Evolutionary conservation across 2,888 invertebrate genomes (phyloP), one percentile per base, ranked within the genome.

Genomic region (Orthonychiurus folsomi): DNA sequence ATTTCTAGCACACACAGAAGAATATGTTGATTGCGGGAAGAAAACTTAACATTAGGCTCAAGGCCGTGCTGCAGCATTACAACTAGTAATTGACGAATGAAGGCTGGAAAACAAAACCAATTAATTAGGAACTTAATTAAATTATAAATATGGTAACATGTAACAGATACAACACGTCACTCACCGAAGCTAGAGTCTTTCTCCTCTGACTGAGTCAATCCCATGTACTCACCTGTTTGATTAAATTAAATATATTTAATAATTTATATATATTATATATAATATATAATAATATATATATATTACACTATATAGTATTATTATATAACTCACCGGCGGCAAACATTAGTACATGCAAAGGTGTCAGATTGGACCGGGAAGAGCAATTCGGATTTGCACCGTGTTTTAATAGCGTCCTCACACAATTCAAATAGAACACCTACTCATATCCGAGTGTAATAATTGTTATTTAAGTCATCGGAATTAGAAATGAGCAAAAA

Each of bases 301-400:
- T n/a, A n/a, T n/a, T n/a, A n/a, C n/a, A n/a, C n/a, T n/a, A n/a
- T n/a, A n/a, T n/a, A n/a, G n/a, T n/a, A n/a, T n/a, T n/a, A n/a
- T n/a, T n/a, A n/a, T n/a, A n/a, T n/a, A n/a, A n/a, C n/a, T n/a
- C n/a, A 66, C 84, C 84, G 69, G 84, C 85, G 60, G 84, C 85
- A 77, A 86, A 85, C 75, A 86, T 82, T 72, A 87, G 78, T 62
- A 86, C 84, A 75, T 86, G 84, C 52, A 86, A 77, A 0, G 86
- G 86, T 2, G 86, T 86, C 57, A 86, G 76, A 75, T 86, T 85
- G 60, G 83, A 81, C 48, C 84, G 80, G 73, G 85, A 85, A 18
- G 83, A 82, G 76, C 87, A 86, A 75, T 87, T 87, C 47, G 86
- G 85, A 75, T 86, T 85, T 26, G 87, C 87, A 66, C 87, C 86